Conservation (phyloP, 1,140 invertebrate species). For the Nymphalis io region DNA sequence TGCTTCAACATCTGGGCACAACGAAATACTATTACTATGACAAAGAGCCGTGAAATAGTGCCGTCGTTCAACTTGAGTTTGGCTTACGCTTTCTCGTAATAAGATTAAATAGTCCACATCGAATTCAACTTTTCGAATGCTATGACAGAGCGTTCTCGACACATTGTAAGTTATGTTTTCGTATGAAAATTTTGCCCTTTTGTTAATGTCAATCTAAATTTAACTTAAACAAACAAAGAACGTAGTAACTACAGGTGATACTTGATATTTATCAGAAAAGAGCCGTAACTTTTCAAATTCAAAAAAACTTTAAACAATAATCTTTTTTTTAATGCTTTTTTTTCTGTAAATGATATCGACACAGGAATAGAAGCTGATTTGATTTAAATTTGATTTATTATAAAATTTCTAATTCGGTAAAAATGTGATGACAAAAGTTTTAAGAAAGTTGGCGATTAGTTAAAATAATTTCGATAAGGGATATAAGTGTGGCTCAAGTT, state of each 20-base stretch:
- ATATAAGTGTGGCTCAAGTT: constrained; percentile 60
- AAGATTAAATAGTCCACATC: constrained; percentile 32
- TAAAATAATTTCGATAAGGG: constrained; percentile 31
- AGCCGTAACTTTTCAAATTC: too few species aligned
- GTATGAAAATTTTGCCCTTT: not conserved
- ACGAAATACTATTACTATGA: constrained; percentile 73
- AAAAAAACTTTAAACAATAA: too few species aligned
- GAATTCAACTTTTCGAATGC: constrained; percentile 29
- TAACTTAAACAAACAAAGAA: not conserved
- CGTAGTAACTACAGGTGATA: too few species aligned
- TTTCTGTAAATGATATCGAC: too few species aligned
- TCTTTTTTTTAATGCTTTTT: too few species aligned
- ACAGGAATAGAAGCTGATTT: too few species aligned
- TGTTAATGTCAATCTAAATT: not conserved
- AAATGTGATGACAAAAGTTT: constrained; percentile 34
- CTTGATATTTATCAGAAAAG: too few species aligned
- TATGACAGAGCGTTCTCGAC: not conserved
- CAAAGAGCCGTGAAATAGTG: constrained; percentile 65
- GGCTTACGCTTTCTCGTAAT: constrained; percentile 29
- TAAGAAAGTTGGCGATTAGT: constrained; percentile 38
- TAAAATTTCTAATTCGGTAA: not conserved
- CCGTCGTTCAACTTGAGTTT: constrained; percentile 41
- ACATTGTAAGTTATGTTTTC: not conserved
- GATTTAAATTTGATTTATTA: too few species aligned
- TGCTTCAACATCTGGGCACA: constrained; percentile 74